Evolutionary conservation across 2,888 invertebrate genomes (phyloP).

Genomic region (Drosophila limbata): DNA sequence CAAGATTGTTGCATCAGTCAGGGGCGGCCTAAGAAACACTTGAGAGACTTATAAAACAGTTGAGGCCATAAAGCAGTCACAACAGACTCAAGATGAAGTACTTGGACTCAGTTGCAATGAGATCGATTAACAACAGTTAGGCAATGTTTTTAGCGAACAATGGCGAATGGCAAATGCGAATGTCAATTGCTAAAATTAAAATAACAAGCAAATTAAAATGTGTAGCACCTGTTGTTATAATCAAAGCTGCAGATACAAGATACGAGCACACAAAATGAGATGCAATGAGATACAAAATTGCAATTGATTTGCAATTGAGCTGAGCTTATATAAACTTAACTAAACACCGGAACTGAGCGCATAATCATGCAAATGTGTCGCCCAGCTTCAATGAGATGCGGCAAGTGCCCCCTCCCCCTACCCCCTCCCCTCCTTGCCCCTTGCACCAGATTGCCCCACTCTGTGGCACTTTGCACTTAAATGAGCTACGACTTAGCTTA

Average conservation of each 20-base stretch:
- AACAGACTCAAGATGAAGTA: conserved; percentile 1
- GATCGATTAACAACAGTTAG: conserved; percentile 25
- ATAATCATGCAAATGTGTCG: conserved; percentile 74
- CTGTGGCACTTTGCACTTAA: conserved; percentile 16
- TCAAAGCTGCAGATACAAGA: conserved; percentile 9
- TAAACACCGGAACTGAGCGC: conserved; percentile 67
- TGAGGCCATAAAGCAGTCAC: conserved; percentile 3
- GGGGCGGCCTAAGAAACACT: not conserved
- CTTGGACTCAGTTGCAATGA: conserved; percentile 5
- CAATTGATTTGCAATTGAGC: conserved; percentile 47
- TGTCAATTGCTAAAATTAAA: conserved; percentile 42
- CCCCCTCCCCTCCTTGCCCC: too few species aligned
- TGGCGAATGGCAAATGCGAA: conserved; percentile 1
- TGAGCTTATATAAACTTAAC: conserved; percentile 18
- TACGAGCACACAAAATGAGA: conserved; percentile 15
- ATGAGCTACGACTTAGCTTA: conserved; percentile 16
- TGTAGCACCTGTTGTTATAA: conserved; percentile 21
- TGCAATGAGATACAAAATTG: conserved; percentile 37
- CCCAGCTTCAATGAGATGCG: conserved; percentile 60
- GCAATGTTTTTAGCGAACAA: not conserved
- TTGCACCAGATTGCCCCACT: too few species aligned
- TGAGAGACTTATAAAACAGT: not conserved
- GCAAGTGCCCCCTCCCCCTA: conserved; percentile 39
- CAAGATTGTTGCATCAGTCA: conserved; percentile 1
- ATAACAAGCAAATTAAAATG: conserved; percentile 22